Percentiles rank a stretch among this genome's conserved stretches.
Evolutionary conservation across 2,888 invertebrate species (phyloP).

Genomic region (Tinea semifulvella): DNA sequence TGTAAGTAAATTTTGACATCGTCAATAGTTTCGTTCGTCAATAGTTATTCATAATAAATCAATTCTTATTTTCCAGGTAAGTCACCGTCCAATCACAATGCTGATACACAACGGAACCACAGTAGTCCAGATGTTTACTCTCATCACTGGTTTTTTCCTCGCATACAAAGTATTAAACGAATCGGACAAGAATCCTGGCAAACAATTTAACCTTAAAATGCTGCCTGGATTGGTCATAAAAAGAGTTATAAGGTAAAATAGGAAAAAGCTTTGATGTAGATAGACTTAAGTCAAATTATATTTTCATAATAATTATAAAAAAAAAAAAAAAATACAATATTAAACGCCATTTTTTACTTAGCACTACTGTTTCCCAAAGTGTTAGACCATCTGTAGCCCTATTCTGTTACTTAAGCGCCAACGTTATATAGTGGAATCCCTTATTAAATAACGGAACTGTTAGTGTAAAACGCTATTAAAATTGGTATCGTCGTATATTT

Average conservation of each 20-base stretch:
- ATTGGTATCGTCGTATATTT: too few species aligned
- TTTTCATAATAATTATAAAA: too few species aligned
- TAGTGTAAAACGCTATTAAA: too few species aligned
- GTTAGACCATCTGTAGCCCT: too few species aligned
- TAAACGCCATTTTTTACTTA: too few species aligned
- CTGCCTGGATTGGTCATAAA: not conserved
- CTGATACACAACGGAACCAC: constrained; percentile 5
- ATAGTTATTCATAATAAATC: not conserved
- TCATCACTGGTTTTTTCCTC: not conserved
- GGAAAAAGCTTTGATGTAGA: not conserved
- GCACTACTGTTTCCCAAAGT: too few species aligned
- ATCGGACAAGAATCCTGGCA: not conserved
- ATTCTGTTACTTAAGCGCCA: too few species aligned
- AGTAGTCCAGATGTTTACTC: not conserved
- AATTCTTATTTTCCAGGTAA: not conserved
- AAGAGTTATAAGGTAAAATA: constrained; percentile 3
- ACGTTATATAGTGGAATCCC: too few species aligned
- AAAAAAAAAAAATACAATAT: too few species aligned
- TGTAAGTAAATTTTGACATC: constrained; percentile 5
- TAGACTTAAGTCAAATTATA: too few species aligned
- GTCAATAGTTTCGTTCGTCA: too few species aligned
- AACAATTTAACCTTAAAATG: not conserved
- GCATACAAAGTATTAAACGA: not conserved
- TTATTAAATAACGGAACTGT: too few species aligned
- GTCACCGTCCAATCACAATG: not conserved